These are phyloP conservation scores for Atlantisia rogersi DNA, from an alignment of 2,113 vertebrate species.

Conservation along the genomic window DNA sequence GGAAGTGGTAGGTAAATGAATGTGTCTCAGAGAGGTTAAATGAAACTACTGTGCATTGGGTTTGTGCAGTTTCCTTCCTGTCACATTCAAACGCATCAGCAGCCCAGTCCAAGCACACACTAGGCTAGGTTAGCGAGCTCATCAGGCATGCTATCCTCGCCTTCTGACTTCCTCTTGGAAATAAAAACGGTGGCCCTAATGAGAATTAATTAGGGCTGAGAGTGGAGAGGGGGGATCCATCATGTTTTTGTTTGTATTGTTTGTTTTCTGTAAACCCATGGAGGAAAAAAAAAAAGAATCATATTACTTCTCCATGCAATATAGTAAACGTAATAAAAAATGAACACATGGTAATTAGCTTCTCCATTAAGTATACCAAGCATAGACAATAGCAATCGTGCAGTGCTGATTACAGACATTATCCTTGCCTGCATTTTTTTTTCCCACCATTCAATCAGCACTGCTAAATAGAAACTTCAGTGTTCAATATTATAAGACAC, in stretches of 20 bases:
- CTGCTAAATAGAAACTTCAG: constrained; percentile 69
- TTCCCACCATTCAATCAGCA: constrained; percentile 64
- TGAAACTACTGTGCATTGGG: constrained; percentile 27
- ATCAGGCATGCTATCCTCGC: constrained; percentile 53
- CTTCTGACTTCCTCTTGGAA: constrained; percentile 64
- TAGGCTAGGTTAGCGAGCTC: constrained; percentile 47
- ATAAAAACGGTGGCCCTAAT: constrained; percentile 57
- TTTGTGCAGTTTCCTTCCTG: constrained; percentile 68
- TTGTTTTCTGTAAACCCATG: constrained; percentile 64
- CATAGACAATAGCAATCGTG: constrained; percentile 62
- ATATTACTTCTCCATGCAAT: constrained; percentile 55
- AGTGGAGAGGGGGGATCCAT: constrained; percentile 4
- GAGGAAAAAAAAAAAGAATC: constrained; percentile 39
- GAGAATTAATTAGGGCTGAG: constrained; percentile 59
- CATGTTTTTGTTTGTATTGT: constrained; percentile 56
- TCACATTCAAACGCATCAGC: constrained; percentile 47
- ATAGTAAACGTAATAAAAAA: constrained; percentile 63
- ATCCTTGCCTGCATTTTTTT: constrained; percentile 59
- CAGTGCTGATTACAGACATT: constrained; percentile 69
- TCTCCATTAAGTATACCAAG: constrained; percentile 63
- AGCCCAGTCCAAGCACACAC: constrained; percentile 49
- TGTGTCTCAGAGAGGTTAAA: constrained; percentile 54
- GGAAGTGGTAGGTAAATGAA: constrained; percentile 58
- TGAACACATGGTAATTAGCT: constrained; percentile 67
- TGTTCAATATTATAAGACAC: constrained; percentile 70